Evolutionary conservation across 2,797 vertebrate genomes (phyloP), one percentile per base, ranked within the genome.

Genomic region (Myripristis murdjan): DNA sequence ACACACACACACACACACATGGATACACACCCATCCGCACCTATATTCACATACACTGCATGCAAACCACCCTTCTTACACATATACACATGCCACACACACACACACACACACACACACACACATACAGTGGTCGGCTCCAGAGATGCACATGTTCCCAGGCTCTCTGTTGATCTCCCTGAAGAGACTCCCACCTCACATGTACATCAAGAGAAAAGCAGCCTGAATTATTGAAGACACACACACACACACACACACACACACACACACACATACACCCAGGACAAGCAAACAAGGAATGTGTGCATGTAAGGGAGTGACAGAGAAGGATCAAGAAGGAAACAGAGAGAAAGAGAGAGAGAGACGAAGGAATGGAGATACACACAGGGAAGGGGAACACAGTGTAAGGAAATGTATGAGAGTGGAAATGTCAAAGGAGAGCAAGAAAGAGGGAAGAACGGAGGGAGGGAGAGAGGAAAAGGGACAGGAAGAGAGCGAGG

Each of bases 221-320:
- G 20, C 58, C 55, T 94, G 77, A 90, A 92, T 91, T 91, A 90
- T 90, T 91, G 64, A 93, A 79, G 57, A 66, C 62, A 70, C 64
- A 70, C 23, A 35, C 64, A 55, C 52, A 58, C 53, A 76, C 44
- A 55, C 57, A 64, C 68, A 82, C n/a, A n/a, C n/a, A n/a, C n/a
- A n/a, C n/a, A n/a, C n/a, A n/a, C n/a, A n/a, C n/a, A n/a, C n/a
- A n/a, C n/a, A n/a, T n/a, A n/a, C n/a, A n/a, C n/a, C n/a, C n/a
- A n/a, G 61, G 75, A 73, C 52, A 81, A 67, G 68, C 2, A 58
- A 81, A 63, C 47, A 28, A 60, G 33, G 64, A 81, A 58, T 53
- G 47, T 84, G 75, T 79, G 64, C 51, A n/a, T 47, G 35, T 6
- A 64, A 49, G 79, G 71, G 55, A 60, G 51, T 47, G 53, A 49